Conservation (phyloP, 2,113 vertebrate genomes). For the Oryzias curvinotus region DNA sequence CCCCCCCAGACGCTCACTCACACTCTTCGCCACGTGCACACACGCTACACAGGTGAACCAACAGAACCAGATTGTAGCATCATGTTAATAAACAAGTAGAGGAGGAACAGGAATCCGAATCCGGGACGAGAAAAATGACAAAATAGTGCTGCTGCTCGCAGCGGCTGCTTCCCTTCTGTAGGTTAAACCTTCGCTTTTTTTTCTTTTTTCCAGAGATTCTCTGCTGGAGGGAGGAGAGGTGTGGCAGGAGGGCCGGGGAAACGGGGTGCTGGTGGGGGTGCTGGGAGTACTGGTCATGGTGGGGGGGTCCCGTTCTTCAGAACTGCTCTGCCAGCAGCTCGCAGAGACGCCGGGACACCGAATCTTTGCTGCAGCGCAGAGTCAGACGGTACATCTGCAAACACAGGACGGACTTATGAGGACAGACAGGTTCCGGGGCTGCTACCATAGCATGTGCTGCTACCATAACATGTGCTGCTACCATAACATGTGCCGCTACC, state of each 20-base stretch:
- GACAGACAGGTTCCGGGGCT: too few species aligned
- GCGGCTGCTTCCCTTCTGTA: slow-evolving; percentile 74
- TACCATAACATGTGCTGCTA: too few species aligned
- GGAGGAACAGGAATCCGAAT: slow-evolving; percentile 68
- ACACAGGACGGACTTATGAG: not conserved
- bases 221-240: slow-evolving; percentile 38
- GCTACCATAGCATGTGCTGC: too few species aligned
- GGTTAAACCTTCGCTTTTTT: slow-evolving; percentile 62
- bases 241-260: slow-evolving; percentile 18
- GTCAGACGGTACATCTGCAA: slow-evolving; percentile 91
- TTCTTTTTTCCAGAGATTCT: slow-evolving; percentile 50
- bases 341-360: slow-evolving; percentile 86
- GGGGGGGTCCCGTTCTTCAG: slow-evolving; percentile 55
- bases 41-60: slow-evolving; percentile 68
- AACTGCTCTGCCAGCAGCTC: slow-evolving; percentile 88
- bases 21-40: slow-evolving; percentile 3
- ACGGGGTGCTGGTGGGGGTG: slow-evolving; percentile 56
- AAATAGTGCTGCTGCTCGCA: slow-evolving; percentile 55
- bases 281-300: slow-evolving; percentile 40
- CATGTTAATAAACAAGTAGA: slow-evolving; percentile 72
- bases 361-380: slow-evolving; percentile 91
- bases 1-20: slow-evolving; percentile 3
- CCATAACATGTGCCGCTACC: too few species aligned
- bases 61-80: slow-evolving; percentile 71
- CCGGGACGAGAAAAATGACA: slow-evolving; percentile 64